These are phyloP conservation scores for Corvus cornix DNA, from an alignment of 2,113 vertebrate genomes.

Conservation along the genomic window DNA sequence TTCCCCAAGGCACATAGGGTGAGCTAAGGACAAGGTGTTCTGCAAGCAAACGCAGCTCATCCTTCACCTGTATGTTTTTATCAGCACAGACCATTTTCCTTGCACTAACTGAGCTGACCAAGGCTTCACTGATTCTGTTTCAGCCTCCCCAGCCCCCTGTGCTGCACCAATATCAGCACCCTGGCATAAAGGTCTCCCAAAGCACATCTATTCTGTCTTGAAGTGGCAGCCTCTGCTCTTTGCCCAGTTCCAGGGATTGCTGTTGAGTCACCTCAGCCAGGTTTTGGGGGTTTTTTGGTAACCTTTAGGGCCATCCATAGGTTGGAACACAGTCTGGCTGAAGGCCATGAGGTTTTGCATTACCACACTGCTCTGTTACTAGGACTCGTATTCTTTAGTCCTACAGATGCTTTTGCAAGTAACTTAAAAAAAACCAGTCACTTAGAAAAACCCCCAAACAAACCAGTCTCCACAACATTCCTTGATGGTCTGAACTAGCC, in stretches of 20 bases:
- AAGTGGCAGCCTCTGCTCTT: background rate
- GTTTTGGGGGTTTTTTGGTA: background rate
- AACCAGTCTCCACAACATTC: background rate
- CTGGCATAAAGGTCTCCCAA: background rate
- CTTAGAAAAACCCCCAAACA: background rate
- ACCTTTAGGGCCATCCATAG: background rate
- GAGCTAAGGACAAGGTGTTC: background rate
- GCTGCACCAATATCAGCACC: background rate
- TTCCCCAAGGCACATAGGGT: background rate
- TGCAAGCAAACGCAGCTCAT: background rate
- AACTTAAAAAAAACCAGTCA: background rate
- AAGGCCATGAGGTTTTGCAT: background rate
- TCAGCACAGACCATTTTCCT: background rate
- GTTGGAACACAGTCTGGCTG: background rate
- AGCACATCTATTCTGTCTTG: background rate
- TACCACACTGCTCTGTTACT: background rate
- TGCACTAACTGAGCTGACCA: background rate
- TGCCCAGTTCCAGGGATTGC: background rate
- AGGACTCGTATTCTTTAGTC: background rate
- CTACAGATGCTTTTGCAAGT: background rate
- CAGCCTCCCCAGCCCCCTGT: background rate
- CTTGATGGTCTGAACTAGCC: conserved; percentile 73
- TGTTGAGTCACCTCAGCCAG: background rate
- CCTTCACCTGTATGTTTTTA: background rate
- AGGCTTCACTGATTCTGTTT: background rate